These are phyloP conservation scores for Hermaeophaga mercurialis DNA, from an alignment of 2,888 invertebrate species.

Conservation along the genomic window DNA sequence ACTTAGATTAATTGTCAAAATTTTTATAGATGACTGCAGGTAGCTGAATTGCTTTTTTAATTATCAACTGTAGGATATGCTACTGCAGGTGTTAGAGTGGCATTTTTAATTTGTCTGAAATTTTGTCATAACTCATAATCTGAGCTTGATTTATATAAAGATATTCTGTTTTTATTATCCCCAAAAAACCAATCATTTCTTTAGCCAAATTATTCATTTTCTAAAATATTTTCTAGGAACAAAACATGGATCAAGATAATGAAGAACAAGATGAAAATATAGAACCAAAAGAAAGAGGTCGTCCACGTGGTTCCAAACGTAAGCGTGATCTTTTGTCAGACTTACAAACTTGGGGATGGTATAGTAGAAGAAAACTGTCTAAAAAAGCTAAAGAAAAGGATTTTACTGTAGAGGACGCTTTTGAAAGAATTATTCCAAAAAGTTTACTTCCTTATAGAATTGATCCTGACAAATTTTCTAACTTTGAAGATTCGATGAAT, in stretches of 20 bases:
- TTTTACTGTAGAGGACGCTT: conserved; percentile 70
- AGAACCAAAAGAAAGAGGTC: conserved; percentile 47
- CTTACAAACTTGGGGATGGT: conserved; percentile 81
- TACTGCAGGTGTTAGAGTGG: too few relatives aligned
- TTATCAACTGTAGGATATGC: too few relatives aligned
- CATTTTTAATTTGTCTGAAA: too few relatives aligned
- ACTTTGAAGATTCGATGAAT: conserved; percentile 64
- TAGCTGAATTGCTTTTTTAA: too few relatives aligned
- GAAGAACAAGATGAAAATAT: conserved; percentile 54
- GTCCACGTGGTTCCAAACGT: conserved; percentile 59
- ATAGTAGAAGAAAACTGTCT: conserved; percentile 64
- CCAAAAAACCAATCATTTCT: too few relatives aligned
- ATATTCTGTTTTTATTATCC: too few relatives aligned
- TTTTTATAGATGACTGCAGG: too few relatives aligned
- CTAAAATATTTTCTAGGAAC: conserved; percentile 37
- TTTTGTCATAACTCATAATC: too few relatives aligned
- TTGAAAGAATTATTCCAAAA: conserved; percentile 69
- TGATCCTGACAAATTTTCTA: conserved; percentile 55
- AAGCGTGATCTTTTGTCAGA: conserved; percentile 74
- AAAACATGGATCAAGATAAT: conserved; percentile 45
- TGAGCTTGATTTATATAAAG: too few relatives aligned
- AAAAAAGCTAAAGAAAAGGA: conserved; percentile 64
- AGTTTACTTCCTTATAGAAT: conserved; percentile 47
- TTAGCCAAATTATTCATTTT: conserved; percentile 1
- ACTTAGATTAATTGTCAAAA: too few relatives aligned